Evolutionary conservation across 2,888 invertebrate genomes (phyloP).

Genomic region (Mesochorus sp.): DNA sequence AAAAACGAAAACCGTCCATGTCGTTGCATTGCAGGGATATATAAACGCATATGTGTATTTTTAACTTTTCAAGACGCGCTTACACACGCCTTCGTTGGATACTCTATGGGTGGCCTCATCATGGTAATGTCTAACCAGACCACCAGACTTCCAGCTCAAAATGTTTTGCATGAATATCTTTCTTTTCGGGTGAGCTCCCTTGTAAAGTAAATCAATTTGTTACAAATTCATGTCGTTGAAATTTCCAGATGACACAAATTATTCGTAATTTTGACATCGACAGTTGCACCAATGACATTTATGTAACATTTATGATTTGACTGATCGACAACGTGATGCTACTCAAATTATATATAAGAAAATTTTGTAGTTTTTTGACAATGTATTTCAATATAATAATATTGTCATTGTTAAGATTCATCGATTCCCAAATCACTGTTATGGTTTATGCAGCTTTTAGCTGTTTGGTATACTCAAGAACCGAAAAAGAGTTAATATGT

Average conservation of each 20-base stretch:
- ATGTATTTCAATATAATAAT: no score
- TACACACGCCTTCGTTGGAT: constrained; percentile 58
- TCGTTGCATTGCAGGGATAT: constrained; percentile 16
- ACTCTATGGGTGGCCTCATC: constrained; percentile 69
- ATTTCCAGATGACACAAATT: constrained; percentile 50
- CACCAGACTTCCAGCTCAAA: constrained; percentile 35
- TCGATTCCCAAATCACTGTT: no score
- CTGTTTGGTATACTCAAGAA: not conserved
- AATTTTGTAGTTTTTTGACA: no score
- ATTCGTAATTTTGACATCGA: constrained; percentile 36
- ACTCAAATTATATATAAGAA: not conserved
- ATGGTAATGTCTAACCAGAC: constrained; percentile 46
- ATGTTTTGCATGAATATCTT: constrained; percentile 41
- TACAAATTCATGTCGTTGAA: constrained; percentile 67
- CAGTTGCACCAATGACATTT: not conserved
- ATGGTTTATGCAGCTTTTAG: not conserved
- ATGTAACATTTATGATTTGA: not conserved
- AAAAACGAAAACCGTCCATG: constrained; percentile 20
- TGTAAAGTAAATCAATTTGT: constrained; percentile 74
- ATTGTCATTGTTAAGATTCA: no score
- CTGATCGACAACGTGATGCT: no score
- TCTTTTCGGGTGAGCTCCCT: constrained; percentile 2
- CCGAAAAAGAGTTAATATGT: constrained; percentile 43
- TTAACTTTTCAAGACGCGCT: constrained; percentile 40
- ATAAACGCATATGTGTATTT: constrained; percentile 56